These are phyloP conservation scores for Porites cylindrica DNA, from an alignment of 92 coral and sea anemone genomes.

Conservation along the genomic window DNA sequence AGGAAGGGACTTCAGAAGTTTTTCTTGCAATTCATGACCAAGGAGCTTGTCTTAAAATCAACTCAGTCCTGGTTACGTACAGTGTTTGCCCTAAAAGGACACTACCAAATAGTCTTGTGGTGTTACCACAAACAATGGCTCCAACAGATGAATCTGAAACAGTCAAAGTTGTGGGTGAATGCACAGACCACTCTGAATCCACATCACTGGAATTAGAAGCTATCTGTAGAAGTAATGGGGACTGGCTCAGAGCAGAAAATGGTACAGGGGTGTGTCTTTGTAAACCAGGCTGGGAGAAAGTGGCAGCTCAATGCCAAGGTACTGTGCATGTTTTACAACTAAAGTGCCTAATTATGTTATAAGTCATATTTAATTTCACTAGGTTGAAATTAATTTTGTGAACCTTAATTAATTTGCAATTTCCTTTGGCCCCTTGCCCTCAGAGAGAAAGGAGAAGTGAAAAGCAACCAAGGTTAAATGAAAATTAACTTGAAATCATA, in stretches of 20 bases:
- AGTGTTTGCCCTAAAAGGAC: conserved; percentile 67
- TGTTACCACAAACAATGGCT: conserved; percentile 66
- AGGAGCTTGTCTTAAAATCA: conserved; percentile 66
- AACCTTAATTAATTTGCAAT: too few relatives aligned
- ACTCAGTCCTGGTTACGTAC: conserved; percentile 54
- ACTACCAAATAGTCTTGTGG: conserved; percentile 56
- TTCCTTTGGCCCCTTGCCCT: too few relatives aligned
- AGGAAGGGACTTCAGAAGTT: conserved; percentile 49
- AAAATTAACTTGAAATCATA: too few relatives aligned
- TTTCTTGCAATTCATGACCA: conserved; percentile 72
- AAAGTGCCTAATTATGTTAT: too few relatives aligned
- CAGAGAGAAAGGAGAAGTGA: too few relatives aligned
- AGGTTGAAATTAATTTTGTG: too few relatives aligned
- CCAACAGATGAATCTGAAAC: conserved; percentile 65
- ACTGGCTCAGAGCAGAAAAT: conserved; percentile 53
- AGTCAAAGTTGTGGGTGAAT: conserved; percentile 61
- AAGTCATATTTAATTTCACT: too few relatives aligned
- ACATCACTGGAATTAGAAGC: conserved; percentile 61
- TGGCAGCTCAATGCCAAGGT: conserved; percentile 52
- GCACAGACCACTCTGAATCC: conserved; percentile 60
- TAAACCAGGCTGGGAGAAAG: conserved; percentile 68
- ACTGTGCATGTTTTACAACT: not conserved
- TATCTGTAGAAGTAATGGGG: conserved; percentile 68
- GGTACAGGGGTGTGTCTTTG: conserved; percentile 63
- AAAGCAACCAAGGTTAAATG: too few relatives aligned